phyloP scores from a whole-genome alignment of 2,797 vertebrate genomes.

The Momotus momota region DNA sequence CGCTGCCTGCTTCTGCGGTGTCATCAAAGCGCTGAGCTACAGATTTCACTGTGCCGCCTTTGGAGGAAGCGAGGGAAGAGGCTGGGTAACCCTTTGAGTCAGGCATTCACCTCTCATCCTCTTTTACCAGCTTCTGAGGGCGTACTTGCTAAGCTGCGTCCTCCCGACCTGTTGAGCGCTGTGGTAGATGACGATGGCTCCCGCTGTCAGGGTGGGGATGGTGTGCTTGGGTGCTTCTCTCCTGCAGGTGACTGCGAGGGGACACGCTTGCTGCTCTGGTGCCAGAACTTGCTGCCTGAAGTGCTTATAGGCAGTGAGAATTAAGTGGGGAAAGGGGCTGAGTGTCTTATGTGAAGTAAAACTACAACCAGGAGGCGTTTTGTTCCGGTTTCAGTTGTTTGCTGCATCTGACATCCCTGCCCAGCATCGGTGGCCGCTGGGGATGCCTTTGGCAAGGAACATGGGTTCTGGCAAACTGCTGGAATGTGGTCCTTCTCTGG shows the following conservation, averaged over 20 bases:
- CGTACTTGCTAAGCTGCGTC: background rate
- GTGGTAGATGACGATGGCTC: background rate
- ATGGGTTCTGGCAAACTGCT: background rate
- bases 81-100: background rate
- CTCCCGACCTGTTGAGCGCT: background rate
- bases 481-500: too few species aligned
- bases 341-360: background rate
- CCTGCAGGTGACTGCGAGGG: accelerated
- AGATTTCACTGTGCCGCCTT: background rate
- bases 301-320: background rate
- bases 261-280: accelerated
- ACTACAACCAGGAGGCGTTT: background rate
- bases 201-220: accelerated
- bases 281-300: background rate
- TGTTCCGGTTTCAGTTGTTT: background rate
- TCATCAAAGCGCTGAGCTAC: background rate
- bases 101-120: background rate
- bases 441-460: background rate
- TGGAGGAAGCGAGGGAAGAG: background rate
- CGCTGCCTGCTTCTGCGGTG: accelerated
- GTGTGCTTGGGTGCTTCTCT: accelerated
- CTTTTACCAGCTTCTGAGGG: accelerated
- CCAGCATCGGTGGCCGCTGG: background rate
- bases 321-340: background rate
- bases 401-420: background rate